Percentiles rank a stretch among this genome's conserved stretches.
Conservation (phyloP, 2,888 invertebrate genomes). For the Cenopis cana region DNA sequence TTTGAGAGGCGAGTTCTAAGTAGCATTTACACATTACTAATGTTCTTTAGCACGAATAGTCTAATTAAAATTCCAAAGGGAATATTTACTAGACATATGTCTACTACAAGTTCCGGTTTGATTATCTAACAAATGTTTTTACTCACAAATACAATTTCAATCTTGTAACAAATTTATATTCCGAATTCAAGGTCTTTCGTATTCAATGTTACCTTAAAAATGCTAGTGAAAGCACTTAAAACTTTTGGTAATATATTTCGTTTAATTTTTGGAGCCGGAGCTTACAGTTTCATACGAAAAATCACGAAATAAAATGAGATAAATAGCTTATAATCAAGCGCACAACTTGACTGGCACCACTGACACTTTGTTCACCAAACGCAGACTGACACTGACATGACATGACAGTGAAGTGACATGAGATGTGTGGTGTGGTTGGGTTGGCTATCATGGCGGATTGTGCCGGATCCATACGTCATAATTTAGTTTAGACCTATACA, state of each 20-base stretch:
- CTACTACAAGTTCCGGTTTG: slow-evolving; percentile 8
- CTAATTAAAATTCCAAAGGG: not conserved
- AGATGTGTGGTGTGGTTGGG: no score
- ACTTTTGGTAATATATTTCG: slow-evolving; percentile 29
- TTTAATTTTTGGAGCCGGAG: slow-evolving; percentile 12
- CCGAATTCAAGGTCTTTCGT: slow-evolving; percentile 33
- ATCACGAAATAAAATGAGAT: slow-evolving; percentile 21
- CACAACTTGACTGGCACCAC: not conserved
- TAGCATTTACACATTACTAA: not conserved
- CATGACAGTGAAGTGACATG: no score
- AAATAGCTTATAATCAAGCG: not conserved
- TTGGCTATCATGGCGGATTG: no score
- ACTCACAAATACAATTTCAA: slow-evolving; percentile 40
- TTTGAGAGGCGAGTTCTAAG: not conserved
- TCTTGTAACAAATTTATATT: slow-evolving; percentile 36
- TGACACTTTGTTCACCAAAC: not conserved
- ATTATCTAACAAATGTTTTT: slow-evolving; percentile 37
- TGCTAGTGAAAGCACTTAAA: slow-evolving; percentile 39
- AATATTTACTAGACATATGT: not conserved
- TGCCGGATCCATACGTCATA: no score
- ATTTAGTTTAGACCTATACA: no score
- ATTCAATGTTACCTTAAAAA: slow-evolving; percentile 38
- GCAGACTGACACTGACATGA: no score
- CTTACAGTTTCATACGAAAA: slow-evolving; percentile 5
- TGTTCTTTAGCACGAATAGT: not conserved